phyloP scores from a whole-genome alignment of 2,113 vertebrate species.

The Gallinago media region DNA sequence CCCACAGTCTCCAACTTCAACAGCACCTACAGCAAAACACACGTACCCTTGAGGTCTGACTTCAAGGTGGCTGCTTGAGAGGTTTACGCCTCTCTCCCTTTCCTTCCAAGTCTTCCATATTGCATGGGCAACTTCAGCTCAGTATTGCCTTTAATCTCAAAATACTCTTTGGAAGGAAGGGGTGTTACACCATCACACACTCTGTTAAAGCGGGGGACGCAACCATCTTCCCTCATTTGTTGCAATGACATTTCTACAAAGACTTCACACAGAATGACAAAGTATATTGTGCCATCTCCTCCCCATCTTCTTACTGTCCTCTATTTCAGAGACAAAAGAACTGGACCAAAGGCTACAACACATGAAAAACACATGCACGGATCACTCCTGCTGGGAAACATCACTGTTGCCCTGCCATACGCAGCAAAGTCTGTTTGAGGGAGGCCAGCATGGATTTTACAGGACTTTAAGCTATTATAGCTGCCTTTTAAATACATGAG shows the following conservation, averaged over 20 bases:
- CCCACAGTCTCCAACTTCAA: not conserved
- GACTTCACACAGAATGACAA: not conserved
- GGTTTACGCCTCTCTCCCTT: not conserved
- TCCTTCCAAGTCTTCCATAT: not conserved
- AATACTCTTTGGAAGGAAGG: not conserved
- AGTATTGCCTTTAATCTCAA: not conserved
- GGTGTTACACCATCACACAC: not conserved
- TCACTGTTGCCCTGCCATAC: not conserved
- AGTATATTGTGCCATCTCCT: not conserved
- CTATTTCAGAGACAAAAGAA: not conserved
- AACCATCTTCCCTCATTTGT: accelerated
- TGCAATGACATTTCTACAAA: not conserved
- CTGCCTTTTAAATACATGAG: not conserved
- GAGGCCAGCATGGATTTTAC: not conserved
- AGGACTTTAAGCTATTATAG: not conserved
- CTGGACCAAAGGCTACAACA: not conserved
- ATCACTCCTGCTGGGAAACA: not conserved
- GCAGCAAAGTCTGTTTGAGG: not conserved
- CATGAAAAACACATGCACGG: not conserved
- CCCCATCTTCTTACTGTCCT: not conserved
- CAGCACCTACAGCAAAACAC: not conserved
- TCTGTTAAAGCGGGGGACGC: not conserved
- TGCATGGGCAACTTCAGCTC: not conserved
- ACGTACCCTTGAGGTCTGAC: not conserved
- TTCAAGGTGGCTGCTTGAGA: not conserved